These are phyloP conservation scores for Zosterops pallidus DNA, from an alignment of 2,113 vertebrate species.

Conservation along the genomic window DNA sequence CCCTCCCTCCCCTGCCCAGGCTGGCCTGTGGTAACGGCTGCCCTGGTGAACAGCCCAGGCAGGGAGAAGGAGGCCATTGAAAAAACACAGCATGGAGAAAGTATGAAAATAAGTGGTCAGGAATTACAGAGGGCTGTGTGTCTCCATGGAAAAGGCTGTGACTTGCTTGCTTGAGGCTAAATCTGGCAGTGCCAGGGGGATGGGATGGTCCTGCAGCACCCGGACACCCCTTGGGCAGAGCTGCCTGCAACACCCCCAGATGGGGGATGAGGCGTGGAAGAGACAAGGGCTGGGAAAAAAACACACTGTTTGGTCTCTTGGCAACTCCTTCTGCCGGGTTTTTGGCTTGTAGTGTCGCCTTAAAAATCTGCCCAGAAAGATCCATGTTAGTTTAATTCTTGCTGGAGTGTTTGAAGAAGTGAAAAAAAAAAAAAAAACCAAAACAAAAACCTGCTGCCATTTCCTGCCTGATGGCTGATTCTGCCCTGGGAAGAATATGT, in stretches of 20 bases:
- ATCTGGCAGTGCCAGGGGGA: neutral
- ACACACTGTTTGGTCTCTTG: neutral
- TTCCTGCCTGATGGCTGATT: slow-evolving; percentile 53
- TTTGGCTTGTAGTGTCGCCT: neutral
- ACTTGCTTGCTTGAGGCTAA: neutral
- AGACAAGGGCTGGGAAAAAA: neutral
- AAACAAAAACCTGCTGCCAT: neutral
- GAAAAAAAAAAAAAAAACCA: neutral
- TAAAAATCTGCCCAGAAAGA: slow-evolving; percentile 16
- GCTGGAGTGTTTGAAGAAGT: slow-evolving; percentile 8
- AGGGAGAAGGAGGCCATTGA: neutral
- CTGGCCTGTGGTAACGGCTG: accelerated
- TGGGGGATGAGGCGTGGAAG: neutral
- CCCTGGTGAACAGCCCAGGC: neutral
- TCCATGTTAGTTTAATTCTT: slow-evolving; percentile 36
- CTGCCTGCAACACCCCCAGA: neutral
- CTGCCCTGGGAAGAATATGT: slow-evolving; percentile 30
- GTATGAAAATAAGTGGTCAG: slow-evolving; percentile 39
- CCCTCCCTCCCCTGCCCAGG: neutral
- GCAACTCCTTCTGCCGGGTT: neutral
- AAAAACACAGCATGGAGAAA: neutral
- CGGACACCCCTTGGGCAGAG: neutral
- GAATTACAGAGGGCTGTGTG: slow-evolving; percentile 15
- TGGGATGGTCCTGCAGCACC: accelerated
- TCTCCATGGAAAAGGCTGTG: slow-evolving; percentile 16